Conservation (phyloP, 2,797 vertebrate genomes). For the Anas acuta region DNA sequence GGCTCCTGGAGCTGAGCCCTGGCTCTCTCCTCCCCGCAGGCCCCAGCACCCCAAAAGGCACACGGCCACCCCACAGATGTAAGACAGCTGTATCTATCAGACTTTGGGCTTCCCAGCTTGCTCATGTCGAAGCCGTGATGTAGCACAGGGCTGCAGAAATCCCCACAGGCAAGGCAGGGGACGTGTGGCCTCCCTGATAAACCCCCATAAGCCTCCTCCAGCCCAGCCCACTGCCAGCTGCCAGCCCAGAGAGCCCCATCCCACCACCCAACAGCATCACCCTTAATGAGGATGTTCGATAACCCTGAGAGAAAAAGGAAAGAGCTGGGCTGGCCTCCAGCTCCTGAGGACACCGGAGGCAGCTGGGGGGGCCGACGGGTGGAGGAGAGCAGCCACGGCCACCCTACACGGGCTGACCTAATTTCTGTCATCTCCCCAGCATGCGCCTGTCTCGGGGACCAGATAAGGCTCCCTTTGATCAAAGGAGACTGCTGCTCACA, state of each 20-base stretch:
- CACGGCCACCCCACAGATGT: background rate
- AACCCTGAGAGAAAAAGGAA: background rate
- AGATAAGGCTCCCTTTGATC: slow-evolving; percentile 21
- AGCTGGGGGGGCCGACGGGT: accelerated
- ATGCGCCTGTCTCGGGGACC: background rate
- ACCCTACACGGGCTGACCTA: background rate
- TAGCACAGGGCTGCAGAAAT: no score
- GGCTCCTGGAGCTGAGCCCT: background rate
- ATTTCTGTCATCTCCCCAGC: background rate
- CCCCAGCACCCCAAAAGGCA: background rate
- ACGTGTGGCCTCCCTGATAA: no score
- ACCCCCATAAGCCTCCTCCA: background rate
- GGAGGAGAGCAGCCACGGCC: accelerated
- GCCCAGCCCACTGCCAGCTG: accelerated
- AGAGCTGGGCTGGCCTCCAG: accelerated
- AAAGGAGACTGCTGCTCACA: background rate
- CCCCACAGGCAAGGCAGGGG: no score
- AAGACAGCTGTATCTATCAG: background rate
- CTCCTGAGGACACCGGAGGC: no score
- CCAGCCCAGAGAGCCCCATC: background rate
- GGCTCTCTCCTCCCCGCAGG: background rate
- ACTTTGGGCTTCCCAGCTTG: background rate
- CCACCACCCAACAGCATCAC: background rate
- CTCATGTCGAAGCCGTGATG: no score
- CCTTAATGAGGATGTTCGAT: accelerated